These are phyloP conservation scores for Mustelus asterias DNA, from an alignment of 2,113 vertebrate species.

Conservation along the genomic window DNA sequence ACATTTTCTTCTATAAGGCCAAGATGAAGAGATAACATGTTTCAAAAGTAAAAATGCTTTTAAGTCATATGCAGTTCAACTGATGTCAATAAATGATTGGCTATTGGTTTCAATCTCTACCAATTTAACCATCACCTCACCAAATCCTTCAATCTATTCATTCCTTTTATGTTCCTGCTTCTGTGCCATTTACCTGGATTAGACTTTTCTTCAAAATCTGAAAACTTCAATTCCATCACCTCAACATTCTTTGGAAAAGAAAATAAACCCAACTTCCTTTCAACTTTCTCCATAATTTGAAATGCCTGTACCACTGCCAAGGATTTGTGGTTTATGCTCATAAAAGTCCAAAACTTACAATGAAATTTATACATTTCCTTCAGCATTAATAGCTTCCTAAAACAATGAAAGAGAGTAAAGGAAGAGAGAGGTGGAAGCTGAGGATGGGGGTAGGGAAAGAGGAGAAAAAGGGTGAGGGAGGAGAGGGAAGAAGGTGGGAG, in stretches of 20 bases:
- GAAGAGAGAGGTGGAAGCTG: not conserved
- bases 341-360: not conserved
- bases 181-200: not conserved
- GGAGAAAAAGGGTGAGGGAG: not conserved
- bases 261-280: not conserved
- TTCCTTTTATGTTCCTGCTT: not conserved
- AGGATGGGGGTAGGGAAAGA: not conserved
- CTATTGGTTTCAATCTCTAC: not conserved
- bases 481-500: not conserved
- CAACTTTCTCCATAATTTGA: not conserved
- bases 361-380: not conserved
- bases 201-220: not conserved
- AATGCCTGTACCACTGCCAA: not conserved
- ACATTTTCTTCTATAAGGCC: not conserved
- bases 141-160: not conserved
- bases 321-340: not conserved
- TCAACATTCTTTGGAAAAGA: not conserved
- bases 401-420: not conserved
- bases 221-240: not conserved
- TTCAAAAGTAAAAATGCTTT: not conserved
- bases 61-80: not conserved
- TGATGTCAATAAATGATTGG: not conserved
- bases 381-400: not conserved
- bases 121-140: not conserved
- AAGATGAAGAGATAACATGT: not conserved